Evolutionary conservation across 2,113 vertebrate species (phyloP), one percentile per base, ranked within the genome.

Genomic region (Labeo catla): DNA sequence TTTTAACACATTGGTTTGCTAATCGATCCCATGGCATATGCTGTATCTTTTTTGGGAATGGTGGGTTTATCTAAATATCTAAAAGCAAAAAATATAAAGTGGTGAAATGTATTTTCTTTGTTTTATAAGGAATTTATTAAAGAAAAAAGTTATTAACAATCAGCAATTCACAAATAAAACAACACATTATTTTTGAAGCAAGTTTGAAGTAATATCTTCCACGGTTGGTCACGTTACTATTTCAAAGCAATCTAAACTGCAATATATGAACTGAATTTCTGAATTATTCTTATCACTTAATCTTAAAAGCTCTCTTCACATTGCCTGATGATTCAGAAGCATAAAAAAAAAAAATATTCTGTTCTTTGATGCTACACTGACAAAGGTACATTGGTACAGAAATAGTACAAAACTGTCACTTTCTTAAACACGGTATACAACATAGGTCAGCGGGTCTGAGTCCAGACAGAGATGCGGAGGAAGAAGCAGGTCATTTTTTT

Each of bases 391-490:
- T 8, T 49, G 10, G 11, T 50, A 21, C 54, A 57, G 4, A 52
- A 50, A 16, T 7, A 4, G 15, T 19, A 21, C 54, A 21, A 57
- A 57, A 57, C 16, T 7, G 6, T 57, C 54, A 7, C 54, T 57
- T n/a, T 86, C 86, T 49, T 89, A 88, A 43, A 73, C 76, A 43
- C 10, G 34, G 8, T 0, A 57, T 4, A 83, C 2, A 34, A 9
- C 36, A 43, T 54, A 36, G 59, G 43, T 83, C 59, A 84, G n/a
- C 11, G 54, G 78, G 52, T 47, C 36, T 39, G 84, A 79, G 72
- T 88, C 92, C 52, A 21, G 81, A 85, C 59, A 87, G 4, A 84
- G 82, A 8, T n/a, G 13, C 8, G 4, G 66, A 61, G 54, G 50
- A 23, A 28, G 10, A 23, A 66, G 23, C 47, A 49, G 79, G 70